Conservation (phyloP, 2,113 vertebrate species). For the zebrafish (Danio rerio) region DNA sequence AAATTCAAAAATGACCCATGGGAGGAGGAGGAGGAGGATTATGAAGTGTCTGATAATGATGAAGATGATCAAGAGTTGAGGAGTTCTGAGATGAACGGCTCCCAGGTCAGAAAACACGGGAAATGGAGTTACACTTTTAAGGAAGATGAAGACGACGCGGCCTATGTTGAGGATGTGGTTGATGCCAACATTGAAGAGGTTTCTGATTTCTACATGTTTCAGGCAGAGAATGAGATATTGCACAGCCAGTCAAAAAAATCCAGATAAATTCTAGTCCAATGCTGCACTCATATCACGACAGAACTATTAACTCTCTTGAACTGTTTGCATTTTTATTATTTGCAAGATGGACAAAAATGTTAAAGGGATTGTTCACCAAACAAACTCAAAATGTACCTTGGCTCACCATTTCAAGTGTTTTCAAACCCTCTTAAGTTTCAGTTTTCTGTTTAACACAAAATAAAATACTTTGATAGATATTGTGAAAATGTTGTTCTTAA, state of each 20-base stretch:
- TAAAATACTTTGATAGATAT: too few species aligned
- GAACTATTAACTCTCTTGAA: neutral
- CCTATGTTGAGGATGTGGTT: neutral
- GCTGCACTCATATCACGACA: neutral
- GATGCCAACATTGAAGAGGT: constrained; percentile 43
- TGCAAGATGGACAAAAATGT: neutral
- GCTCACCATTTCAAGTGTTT: too few species aligned
- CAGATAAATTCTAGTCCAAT: neutral
- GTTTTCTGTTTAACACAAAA: too few species aligned
- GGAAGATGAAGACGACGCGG: constrained; percentile 6
- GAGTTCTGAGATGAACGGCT: neutral
- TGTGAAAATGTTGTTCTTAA: neutral
- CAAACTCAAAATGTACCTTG: too few species aligned
- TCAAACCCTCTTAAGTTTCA: too few species aligned
- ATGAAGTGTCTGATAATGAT: constrained; percentile 18
- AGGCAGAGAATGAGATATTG: neutral
- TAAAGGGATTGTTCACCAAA: too few species aligned
- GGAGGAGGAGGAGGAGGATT: constrained; percentile 32
- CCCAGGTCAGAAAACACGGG: neutral
- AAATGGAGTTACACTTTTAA: constrained; percentile 24
- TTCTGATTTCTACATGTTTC: neutral
- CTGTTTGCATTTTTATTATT: neutral
- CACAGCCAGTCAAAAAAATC: neutral
- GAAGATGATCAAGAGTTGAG: constrained; percentile 14
- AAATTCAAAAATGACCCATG: constrained; percentile 10